These are phyloP conservation scores for Esox lucius DNA, from an alignment of 2,797 vertebrate species.

Conservation along the genomic window DNA sequence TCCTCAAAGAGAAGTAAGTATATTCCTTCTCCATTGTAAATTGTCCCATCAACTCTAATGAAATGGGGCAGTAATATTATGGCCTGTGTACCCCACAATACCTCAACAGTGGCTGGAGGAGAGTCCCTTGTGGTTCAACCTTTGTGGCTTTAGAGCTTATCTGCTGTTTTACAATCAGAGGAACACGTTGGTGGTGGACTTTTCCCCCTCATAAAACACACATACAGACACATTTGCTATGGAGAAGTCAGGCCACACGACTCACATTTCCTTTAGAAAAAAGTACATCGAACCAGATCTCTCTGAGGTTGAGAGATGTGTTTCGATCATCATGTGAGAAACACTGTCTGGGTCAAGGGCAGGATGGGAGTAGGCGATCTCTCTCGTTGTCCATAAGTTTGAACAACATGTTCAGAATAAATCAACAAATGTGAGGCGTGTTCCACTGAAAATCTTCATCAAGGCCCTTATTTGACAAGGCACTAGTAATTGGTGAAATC, in stretches of 20 bases:
- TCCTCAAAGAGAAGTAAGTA: slow-evolving; percentile 27
- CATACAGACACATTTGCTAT: slow-evolving; percentile 2
- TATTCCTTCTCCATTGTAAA: slow-evolving; percentile 53
- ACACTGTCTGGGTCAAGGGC: not conserved
- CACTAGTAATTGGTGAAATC: too few species aligned
- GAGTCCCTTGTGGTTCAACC: slow-evolving; percentile 27
- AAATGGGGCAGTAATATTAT: slow-evolving; percentile 2
- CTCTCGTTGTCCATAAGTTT: not conserved
- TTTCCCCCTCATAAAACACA: slow-evolving; percentile 38
- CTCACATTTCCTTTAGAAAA: not conserved
- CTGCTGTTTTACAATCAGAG: slow-evolving; percentile 42
- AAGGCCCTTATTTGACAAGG: too few species aligned
- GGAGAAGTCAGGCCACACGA: not conserved
- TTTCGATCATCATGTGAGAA: not conserved
- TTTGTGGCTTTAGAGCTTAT: slow-evolving; percentile 45
- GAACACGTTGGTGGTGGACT: slow-evolving; percentile 40
- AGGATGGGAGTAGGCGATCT: not conserved
- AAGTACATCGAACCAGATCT: not conserved
- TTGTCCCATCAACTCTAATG: slow-evolving; percentile 28
- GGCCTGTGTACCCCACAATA: slow-evolving; percentile 26
- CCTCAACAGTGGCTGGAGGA: slow-evolving; percentile 21
- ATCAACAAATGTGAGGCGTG: too few species aligned
- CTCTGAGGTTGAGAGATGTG: not conserved
- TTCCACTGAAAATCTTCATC: too few species aligned
- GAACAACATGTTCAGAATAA: not conserved